These are phyloP conservation scores for Anguilla rostrata DNA, from an alignment of 2,113 vertebrate species.

Conservation along the genomic window DNA sequence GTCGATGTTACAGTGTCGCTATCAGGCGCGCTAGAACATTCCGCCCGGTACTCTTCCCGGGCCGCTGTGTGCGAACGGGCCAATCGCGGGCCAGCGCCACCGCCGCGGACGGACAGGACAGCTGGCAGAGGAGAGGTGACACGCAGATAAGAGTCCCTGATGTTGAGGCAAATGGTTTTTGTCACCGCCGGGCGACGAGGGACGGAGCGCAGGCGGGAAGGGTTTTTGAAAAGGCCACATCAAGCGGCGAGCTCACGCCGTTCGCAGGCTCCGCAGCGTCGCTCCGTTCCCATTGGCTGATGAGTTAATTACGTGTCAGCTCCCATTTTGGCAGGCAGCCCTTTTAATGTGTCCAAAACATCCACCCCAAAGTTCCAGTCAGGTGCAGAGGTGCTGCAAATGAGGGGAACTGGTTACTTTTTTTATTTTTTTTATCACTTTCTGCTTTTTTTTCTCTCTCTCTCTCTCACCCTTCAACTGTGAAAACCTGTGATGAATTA, in stretches of 20 bases:
- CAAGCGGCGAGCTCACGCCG: conserved; percentile 25
- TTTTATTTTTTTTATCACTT: neutral
- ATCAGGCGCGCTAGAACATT: neutral
- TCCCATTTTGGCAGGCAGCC: neutral
- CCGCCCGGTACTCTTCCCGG: neutral
- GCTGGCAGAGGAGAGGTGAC: neutral
- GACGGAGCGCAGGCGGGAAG: conserved; percentile 29
- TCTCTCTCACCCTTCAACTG: conserved; percentile 30
- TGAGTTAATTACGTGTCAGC: conserved; percentile 13
- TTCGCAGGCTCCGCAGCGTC: neutral
- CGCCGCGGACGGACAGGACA: neutral
- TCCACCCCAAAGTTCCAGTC: neutral
- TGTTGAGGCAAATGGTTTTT: neutral
- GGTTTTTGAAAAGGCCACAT: conserved; percentile 36
- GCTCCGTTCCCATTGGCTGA: conserved; percentile 11
- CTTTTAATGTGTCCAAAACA: conserved; percentile 2
- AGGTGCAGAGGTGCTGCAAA: neutral
- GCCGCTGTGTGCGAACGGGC: neutral
- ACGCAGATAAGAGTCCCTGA: neutral
- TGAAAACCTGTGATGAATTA: conserved; percentile 54
- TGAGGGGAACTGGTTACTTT: neutral
- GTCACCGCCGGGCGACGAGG: conserved; percentile 14
- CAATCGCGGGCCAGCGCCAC: neutral
- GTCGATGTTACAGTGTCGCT: neutral
- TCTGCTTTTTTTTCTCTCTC: conserved; percentile 13